Evolutionary conservation across 2,888 invertebrate species (phyloP), one percentile per base, ranked within the genome.

Genomic region (Meloe dianella): DNA sequence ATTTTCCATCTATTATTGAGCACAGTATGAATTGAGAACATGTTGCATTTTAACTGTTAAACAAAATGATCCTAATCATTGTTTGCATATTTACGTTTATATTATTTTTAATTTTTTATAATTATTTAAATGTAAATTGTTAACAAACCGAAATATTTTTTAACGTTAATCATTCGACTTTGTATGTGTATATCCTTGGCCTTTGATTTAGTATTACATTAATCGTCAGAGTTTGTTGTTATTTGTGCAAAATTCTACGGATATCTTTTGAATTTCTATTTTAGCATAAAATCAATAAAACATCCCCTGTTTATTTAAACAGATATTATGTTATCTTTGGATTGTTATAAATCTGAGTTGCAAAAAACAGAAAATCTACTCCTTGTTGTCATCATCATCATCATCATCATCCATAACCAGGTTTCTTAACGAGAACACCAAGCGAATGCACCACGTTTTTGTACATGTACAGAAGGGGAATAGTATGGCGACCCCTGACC

Each of bases 401-500:
- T 32, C 10, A 32, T 8, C 32, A 38, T 60, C 68, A 29, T 47
- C 51, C 59, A 63, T 66, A 69, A 69, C 69, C 69, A 69, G 69
- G 69, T 69, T 69, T 69, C 62, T 62, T 64, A 69, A 66, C 66
- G 69, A 69, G 69, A 66, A 64, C 69, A 60, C 47, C 57, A 59
- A 61, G 64, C 67, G 67, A 65, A 60, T 65, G 68, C 68, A 64
- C 65, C 68, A 66, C 60, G 64, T 57, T 56, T 41, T 41, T 5
- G 4, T 35, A 12, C 14, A 12, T 41, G 5, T 12, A 57, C 63
- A 67, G 66, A 70, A 70, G 68, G 70, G 68, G 68, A 68, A 70
- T 60, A 68, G 70, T 66, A 63, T 68, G 70, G 70, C 70, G 70
- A 70, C 70, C 70, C 70, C 70, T 70, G 70, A 70, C 70, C 70